These are phyloP conservation scores for Galeopterus variegatus DNA, from an alignment of 2,113 vertebrate genomes.

Conservation along the genomic window DNA sequence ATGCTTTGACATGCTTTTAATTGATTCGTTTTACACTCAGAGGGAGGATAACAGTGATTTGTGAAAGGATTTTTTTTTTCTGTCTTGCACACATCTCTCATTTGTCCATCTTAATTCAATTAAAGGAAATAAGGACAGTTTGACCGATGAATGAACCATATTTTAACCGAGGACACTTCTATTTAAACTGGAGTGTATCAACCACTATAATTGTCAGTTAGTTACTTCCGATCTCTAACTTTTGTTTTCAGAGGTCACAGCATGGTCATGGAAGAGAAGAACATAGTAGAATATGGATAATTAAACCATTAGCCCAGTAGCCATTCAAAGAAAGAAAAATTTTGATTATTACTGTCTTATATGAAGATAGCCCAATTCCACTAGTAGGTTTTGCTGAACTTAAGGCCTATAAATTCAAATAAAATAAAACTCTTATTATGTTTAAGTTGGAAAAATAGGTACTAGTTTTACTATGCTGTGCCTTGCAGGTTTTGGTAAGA, in stretches of 20 bases:
- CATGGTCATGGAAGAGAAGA: conserved; percentile 88
- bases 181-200: conserved; percentile 92
- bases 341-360: conserved; percentile 73
- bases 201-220: conserved; percentile 92
- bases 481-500: neutral
- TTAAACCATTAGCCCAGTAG: conserved; percentile 76
- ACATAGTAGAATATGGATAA: conserved; percentile 83
- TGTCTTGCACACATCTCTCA: conserved; percentile 94
- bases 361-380: conserved; percentile 53
- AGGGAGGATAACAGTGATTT: conserved; percentile 88
- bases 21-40: conserved; percentile 92
- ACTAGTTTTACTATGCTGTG: conserved; percentile 4
- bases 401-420: conserved; percentile 17
- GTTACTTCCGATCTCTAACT: conserved; percentile 91
- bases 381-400: neutral
- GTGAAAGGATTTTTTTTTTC: conserved; percentile 87
- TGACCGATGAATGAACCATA: conserved; percentile 98
- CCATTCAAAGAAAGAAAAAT: conserved; percentile 64
- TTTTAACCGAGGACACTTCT: conserved; percentile 95
- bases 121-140: conserved; percentile 96
- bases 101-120: conserved; percentile 99
- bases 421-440: conserved; percentile 19
- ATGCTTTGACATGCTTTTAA: conserved; percentile 88
- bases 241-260: conserved; percentile 90
- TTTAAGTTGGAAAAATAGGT: conserved; percentile 29